Evolutionary conservation across 2,113 vertebrate genomes (phyloP).

Genomic region (Sisor rabdophorus): DNA sequence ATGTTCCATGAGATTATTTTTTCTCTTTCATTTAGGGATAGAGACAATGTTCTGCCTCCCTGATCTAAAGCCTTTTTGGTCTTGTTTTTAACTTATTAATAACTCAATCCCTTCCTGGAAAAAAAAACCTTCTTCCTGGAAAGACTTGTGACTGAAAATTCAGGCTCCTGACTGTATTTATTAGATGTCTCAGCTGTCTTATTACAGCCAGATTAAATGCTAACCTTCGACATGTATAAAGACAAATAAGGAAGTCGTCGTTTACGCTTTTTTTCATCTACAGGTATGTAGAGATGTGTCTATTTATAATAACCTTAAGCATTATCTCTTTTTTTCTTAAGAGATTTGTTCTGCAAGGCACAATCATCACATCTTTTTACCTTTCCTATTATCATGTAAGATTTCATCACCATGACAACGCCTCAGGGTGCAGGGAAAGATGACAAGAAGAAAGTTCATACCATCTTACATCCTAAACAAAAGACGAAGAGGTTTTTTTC

Average conservation of each 20-base stretch:
- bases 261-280: not conserved
- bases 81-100: not conserved
- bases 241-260: slow-evolving; percentile 2
- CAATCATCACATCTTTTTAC: slow-evolving; percentile 38
- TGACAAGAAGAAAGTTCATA: slow-evolving; percentile 36
- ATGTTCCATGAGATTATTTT: not conserved
- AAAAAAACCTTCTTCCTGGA: not conserved
- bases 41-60: not conserved
- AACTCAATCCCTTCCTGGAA: not conserved
- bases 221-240: not conserved
- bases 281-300: not conserved
- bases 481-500: slow-evolving; percentile 16
- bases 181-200: not conserved
- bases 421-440: slow-evolving; percentile 41
- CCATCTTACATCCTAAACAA: slow-evolving; percentile 26
- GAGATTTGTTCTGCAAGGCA: slow-evolving; percentile 40
- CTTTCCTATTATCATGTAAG: slow-evolving; percentile 42
- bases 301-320: slow-evolving; percentile 27
- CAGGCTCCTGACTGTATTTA: not conserved
- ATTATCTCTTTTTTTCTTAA: not conserved
- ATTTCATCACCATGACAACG: slow-evolving; percentile 38
- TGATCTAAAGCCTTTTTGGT: too few relatives aligned
- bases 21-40: not conserved
- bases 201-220: slow-evolving; percentile 14
- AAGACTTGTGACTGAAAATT: not conserved